Evolutionary conservation across 2,797 vertebrate species (phyloP).

Genomic region (Sebastes taczanowskii): DNA sequence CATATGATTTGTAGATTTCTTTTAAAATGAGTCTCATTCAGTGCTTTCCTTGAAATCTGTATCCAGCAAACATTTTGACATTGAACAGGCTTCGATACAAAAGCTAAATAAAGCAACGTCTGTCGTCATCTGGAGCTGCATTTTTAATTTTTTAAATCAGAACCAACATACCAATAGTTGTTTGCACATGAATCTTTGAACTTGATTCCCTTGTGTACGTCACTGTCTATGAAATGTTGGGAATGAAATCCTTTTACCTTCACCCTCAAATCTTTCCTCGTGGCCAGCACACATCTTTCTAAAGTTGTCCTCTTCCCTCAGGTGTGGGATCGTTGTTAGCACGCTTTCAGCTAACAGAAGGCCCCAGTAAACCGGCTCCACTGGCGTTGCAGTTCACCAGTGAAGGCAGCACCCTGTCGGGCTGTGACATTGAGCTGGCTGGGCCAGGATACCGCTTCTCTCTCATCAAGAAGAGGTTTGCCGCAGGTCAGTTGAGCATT

Average conservation of each 20-base stretch:
- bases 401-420: constrained; percentile 95
- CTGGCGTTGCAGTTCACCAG: constrained; percentile 97
- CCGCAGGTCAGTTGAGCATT: constrained; percentile 86
- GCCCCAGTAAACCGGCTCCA: constrained; percentile 92
- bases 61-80: not conserved
- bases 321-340: constrained; percentile 96
- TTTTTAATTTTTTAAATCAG: not conserved
- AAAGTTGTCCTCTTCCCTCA: constrained; percentile 48
- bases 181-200: not conserved
- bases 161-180: not conserved
- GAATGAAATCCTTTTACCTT: not conserved
- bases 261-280: not conserved
- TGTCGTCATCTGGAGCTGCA: not conserved
- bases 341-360: constrained; percentile 92
- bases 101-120: not conserved
- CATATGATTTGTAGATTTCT: not conserved
- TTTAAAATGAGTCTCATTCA: not conserved
- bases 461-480: constrained; percentile 98
- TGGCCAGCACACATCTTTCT: not conserved
- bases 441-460: constrained; percentile 97
- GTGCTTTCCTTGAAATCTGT: not conserved
- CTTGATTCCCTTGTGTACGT: not conserved
- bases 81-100: not conserved
- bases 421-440: constrained; percentile 95
- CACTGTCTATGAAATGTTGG: not conserved